These are phyloP conservation scores for Harpia harpyja DNA, from an alignment of 2,797 vertebrate genomes.

Conservation along the genomic window DNA sequence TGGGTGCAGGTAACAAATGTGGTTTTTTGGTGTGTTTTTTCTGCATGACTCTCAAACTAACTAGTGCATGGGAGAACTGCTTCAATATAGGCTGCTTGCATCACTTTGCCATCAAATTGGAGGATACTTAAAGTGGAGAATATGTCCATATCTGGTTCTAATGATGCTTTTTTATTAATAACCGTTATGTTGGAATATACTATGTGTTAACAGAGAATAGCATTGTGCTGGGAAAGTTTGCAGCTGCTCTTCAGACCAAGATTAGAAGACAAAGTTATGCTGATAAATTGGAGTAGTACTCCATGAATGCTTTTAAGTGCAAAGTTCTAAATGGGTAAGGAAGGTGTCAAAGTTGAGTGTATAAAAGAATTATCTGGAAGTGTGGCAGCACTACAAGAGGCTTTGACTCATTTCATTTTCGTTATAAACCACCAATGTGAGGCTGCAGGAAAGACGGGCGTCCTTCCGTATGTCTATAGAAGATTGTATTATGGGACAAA, in stretches of 20 bases:
- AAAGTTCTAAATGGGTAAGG: background rate
- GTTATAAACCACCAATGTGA: background rate
- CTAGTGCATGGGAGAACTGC: background rate
- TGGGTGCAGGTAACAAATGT: background rate
- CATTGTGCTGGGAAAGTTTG: background rate
- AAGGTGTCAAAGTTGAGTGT: background rate
- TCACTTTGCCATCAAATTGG: background rate
- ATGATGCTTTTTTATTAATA: background rate
- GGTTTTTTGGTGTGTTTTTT: background rate
- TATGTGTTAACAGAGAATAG: background rate
- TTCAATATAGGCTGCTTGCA: background rate
- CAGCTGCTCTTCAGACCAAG: background rate
- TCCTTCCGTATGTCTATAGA: background rate
- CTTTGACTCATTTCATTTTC: background rate
- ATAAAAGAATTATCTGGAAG: background rate
- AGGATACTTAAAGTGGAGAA: background rate
- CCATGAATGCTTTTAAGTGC: background rate
- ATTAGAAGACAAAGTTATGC: background rate
- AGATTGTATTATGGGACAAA: background rate
- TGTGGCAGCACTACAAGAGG: background rate
- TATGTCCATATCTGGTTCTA: background rate
- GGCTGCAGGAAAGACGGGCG: background rate
- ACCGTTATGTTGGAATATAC: background rate
- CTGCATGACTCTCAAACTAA: background rate
- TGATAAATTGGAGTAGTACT: background rate